Evolutionary conservation across 2,113 vertebrate genomes (phyloP).

Genomic region (Calyptommatus sinebrachiatus): DNA sequence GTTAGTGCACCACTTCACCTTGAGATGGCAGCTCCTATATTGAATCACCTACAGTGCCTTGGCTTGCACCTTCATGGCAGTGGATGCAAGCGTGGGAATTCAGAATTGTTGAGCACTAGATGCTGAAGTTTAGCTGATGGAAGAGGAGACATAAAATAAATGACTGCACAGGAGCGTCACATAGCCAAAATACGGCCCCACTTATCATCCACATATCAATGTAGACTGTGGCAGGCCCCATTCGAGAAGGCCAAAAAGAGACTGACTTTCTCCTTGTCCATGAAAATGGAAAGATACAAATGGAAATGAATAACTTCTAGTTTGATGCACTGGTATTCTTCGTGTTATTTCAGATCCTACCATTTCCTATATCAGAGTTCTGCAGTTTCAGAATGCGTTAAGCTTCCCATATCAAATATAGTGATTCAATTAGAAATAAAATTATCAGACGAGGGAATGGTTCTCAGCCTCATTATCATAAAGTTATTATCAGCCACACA

Average conservation of each 20-base stretch:
- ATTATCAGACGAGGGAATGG: slow-evolving; percentile 14
- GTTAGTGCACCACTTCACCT: no score
- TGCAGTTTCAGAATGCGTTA: slow-evolving; percentile 7
- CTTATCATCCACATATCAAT: no score
- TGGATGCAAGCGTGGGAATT: no score
- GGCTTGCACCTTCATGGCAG: no score
- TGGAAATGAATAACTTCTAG: background rate
- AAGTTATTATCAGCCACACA: slow-evolving; percentile 24
- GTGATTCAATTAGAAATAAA: slow-evolving; percentile 36
- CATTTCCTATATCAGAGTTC: slow-evolving; percentile 12
- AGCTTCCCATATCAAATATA: slow-evolving; percentile 27
- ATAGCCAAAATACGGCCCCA: no score
- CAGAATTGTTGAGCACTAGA: no score
- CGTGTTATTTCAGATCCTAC: slow-evolving; percentile 3
- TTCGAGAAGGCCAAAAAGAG: no score
- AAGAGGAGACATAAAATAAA: no score
- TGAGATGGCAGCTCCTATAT: no score
- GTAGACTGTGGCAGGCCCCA: no score
- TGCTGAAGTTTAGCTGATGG: no score
- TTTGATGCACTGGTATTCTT: background rate
- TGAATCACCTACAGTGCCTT: no score
- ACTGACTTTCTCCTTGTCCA: background rate
- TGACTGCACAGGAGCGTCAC: background rate
- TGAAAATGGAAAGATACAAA: background rate
- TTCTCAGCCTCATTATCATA: slow-evolving; percentile 29